phyloP scores from a whole-genome alignment of 2,113 vertebrate species.

The Mesoclemmys tuberculata region DNA sequence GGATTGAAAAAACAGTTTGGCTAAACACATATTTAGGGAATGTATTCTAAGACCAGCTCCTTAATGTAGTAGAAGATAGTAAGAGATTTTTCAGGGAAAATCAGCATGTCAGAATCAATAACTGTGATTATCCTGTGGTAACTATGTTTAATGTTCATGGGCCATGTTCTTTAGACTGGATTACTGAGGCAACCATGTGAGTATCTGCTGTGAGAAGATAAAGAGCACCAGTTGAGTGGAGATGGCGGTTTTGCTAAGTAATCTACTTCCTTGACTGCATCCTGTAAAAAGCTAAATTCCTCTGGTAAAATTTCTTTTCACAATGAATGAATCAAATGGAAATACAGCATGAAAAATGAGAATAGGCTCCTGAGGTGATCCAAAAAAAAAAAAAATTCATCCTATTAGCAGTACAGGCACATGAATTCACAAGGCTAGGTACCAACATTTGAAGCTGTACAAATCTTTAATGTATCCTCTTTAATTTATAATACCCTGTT shows the following conservation, averaged over 20 bases:
- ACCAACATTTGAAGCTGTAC: background rate
- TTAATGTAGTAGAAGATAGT: background rate
- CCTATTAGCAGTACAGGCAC: conserved; percentile 69
- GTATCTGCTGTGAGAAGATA: conserved; percentile 63
- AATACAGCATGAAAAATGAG: conserved; percentile 78
- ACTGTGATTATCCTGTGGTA: conserved; percentile 26
- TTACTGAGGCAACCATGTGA: conserved; percentile 25
- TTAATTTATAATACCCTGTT: background rate
- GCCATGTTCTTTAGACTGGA: conserved; percentile 16
- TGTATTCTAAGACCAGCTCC: background rate
- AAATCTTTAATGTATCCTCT: background rate
- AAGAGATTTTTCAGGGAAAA: conserved; percentile 22
- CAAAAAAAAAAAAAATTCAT: conserved; percentile 58
- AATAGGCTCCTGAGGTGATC: conserved; percentile 56
- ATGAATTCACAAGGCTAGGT: conserved; percentile 48
- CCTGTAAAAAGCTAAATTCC: conserved; percentile 57
- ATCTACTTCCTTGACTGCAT: conserved; percentile 64
- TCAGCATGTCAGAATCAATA: conserved; percentile 40
- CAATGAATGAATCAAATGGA: conserved; percentile 74
- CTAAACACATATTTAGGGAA: background rate
- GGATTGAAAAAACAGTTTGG: background rate
- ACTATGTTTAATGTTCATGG: conserved; percentile 5
- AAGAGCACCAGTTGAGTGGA: conserved; percentile 46
- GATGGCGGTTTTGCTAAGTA: conserved; percentile 44
- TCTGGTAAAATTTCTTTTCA: conserved; percentile 55